Evolutionary conservation across 1,140 invertebrate species (phyloP).

Genomic region (Neotoxoptera formosana): DNA sequence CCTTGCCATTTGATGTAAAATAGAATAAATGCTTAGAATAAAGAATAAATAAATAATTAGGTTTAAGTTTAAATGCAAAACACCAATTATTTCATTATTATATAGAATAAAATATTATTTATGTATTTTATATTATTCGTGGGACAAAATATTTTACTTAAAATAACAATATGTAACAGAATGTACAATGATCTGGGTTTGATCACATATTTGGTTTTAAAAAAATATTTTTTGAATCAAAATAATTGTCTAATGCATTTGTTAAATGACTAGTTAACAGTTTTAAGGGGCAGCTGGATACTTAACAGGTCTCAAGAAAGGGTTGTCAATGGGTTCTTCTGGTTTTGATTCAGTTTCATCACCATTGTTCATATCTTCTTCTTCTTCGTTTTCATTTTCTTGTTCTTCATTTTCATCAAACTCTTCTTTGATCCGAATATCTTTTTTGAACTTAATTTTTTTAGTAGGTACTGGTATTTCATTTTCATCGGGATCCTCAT

Average conservation of each 20-base stretch:
- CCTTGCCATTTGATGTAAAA: too few species aligned
- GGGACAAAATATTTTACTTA: too few species aligned
- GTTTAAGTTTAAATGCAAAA: too few species aligned
- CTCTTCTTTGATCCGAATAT: slow-evolving; percentile 64
- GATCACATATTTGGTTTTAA: too few species aligned
- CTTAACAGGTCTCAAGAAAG: slow-evolving; percentile 83
- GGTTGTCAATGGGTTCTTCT: slow-evolving; percentile 77
- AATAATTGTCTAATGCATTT: not conserved
- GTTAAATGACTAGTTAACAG: not conserved
- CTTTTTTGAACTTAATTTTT: slow-evolving; percentile 66
- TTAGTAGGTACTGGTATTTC: slow-evolving; percentile 67
- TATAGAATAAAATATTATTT: too few species aligned
- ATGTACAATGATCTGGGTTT: too few species aligned
- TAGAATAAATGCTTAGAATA: too few species aligned
- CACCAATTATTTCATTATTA: too few species aligned
- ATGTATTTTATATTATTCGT: too few species aligned
- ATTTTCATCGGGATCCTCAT: slow-evolving; percentile 83
- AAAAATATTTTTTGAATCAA: too few species aligned
- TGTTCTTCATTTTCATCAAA: slow-evolving; percentile 64
- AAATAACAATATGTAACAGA: too few species aligned
- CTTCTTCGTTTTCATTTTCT: slow-evolving; percentile 63
- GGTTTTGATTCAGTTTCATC: slow-evolving; percentile 66
- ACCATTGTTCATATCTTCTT: slow-evolving; percentile 65
- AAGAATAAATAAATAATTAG: too few species aligned
- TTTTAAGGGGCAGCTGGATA: slow-evolving; percentile 67